phyloP scores from a whole-genome alignment of 2,113 vertebrate genomes.

The Cynopterus brachyotis region DNA sequence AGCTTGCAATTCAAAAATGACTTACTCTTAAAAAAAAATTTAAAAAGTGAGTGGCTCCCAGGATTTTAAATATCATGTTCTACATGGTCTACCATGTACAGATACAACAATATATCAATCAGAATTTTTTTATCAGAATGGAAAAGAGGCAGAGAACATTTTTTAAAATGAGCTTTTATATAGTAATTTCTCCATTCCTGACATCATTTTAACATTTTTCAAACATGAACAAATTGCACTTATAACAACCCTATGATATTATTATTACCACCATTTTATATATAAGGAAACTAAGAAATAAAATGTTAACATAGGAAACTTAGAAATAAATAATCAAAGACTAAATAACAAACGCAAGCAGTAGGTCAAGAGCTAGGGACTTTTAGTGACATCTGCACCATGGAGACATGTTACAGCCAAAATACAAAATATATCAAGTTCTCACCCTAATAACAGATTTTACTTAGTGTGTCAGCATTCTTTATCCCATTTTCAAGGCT shows the following conservation, averaged over 20 bases:
- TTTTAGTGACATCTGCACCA: background rate
- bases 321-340: background rate
- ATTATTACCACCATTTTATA: background rate
- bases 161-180: background rate
- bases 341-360: background rate
- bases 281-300: background rate
- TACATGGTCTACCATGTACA: background rate
- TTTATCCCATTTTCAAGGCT: background rate
- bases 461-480: background rate
- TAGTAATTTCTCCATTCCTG: background rate
- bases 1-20: background rate
- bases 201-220: background rate
- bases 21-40: background rate
- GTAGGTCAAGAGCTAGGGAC: background rate
- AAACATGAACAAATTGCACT: background rate
- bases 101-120: background rate
- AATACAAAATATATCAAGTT: background rate
- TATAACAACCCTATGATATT: background rate
- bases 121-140: background rate
- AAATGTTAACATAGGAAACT: background rate
- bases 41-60: background rate
- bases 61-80: background rate
- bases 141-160: background rate
- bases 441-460: background rate
- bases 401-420: background rate